A percentile compares a stretch with the other conserved stretches of the same genome.
These are phyloP conservation scores for Rhopalosiphum nymphaeae DNA, from an alignment of 2,888 invertebrate genomes.

Conservation along the genomic window DNA sequence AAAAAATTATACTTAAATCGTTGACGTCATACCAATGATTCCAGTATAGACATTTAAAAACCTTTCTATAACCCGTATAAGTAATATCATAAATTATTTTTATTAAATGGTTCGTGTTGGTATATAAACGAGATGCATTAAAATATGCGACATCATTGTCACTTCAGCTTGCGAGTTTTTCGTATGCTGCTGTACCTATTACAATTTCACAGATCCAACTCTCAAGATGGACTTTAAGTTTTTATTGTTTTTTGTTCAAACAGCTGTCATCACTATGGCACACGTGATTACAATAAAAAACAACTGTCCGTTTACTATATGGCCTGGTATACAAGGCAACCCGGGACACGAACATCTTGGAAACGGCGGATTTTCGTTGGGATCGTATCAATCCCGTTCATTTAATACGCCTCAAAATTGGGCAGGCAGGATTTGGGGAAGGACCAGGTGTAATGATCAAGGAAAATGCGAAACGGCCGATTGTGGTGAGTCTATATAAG, in stretches of 20 bases:
- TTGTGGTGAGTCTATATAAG: background rate
- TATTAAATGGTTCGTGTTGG: background rate
- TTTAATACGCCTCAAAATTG: background rate
- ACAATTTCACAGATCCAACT: background rate
- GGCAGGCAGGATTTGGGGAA: background rate
- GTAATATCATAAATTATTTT: background rate
- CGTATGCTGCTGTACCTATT: background rate
- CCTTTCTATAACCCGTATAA: no score
- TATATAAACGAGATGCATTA: background rate
- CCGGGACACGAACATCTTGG: background rate
- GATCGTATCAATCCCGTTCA: background rate
- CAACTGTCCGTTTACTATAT: background rate
- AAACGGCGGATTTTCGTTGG: background rate
- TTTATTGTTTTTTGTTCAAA: background rate
- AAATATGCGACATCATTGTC: background rate
- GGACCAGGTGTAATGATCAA: background rate
- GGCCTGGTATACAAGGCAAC: background rate
- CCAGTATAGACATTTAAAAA: background rate
- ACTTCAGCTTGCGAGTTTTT: background rate
- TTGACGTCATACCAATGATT: background rate
- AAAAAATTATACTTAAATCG: background rate
- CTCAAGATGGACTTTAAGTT: background rate
- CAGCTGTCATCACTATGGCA: background rate
- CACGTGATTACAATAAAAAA: background rate
- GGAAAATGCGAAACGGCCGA: background rate